Evolutionary conservation across 1,140 invertebrate genomes (phyloP).

Genomic region (Drosophila pachea): DNA sequence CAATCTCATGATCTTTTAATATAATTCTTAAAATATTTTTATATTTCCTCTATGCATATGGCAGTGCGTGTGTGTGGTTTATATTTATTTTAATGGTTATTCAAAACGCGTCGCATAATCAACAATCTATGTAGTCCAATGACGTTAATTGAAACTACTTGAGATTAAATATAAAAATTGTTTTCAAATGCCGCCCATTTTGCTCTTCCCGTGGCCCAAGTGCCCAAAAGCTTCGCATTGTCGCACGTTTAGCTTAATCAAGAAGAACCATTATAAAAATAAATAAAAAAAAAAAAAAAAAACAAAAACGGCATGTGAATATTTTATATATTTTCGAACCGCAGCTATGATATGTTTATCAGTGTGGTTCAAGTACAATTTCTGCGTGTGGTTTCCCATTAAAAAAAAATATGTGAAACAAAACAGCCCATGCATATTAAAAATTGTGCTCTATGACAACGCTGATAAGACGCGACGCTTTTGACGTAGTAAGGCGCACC

Average conservation of each 20-base stretch:
- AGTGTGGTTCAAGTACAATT: slow-evolving; percentile 15
- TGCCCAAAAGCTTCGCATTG: slow-evolving; percentile 12
- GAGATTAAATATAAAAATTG: slow-evolving; percentile 66
- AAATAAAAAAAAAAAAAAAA: not conserved
- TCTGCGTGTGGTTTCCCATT: slow-evolving; percentile 44
- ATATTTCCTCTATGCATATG: too few species aligned
- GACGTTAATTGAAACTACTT: slow-evolving; percentile 77
- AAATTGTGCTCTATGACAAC: slow-evolving; percentile 37
- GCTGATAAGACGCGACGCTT: slow-evolving; percentile 30
- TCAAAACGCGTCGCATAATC: slow-evolving; percentile 52
- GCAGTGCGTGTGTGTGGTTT: too few species aligned
- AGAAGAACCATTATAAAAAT: not conserved
- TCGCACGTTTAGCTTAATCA: slow-evolving; percentile 15
- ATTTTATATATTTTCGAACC: slow-evolving; percentile 2
- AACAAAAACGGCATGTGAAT: slow-evolving; percentile 20
- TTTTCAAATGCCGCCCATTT: slow-evolving; percentile 53
- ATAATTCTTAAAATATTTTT: slow-evolving; percentile 45
- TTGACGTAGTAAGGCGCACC: slow-evolving; percentile 52
- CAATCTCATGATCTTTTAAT: slow-evolving; percentile 47
- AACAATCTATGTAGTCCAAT: slow-evolving; percentile 76
- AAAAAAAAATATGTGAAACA: slow-evolving; percentile 20
- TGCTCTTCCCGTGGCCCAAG: slow-evolving; percentile 13
- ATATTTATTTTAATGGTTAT: slow-evolving; percentile 52
- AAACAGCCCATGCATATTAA: slow-evolving; percentile 49
- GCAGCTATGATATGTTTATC: slow-evolving; percentile 19